phyloP scores from a whole-genome alignment of 2,888 invertebrate genomes.

The Mimumesa dahlbomi region DNA sequence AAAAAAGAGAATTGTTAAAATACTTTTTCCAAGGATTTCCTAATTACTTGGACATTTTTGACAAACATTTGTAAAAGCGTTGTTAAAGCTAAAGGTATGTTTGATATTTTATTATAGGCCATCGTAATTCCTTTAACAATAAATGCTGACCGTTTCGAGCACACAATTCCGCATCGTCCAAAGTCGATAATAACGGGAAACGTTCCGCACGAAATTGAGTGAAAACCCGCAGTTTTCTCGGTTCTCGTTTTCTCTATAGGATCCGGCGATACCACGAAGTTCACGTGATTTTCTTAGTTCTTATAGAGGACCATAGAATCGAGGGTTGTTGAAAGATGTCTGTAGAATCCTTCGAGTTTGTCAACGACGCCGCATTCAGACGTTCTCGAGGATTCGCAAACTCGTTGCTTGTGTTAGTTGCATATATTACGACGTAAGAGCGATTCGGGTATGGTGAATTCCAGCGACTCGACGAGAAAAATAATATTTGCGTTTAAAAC shows the following conservation, averaged over 20 bases:
- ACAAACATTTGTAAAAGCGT: too few species aligned
- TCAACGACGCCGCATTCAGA: not conserved
- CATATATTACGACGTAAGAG: not conserved
- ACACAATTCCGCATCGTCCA: too few species aligned
- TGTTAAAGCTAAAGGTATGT: too few species aligned
- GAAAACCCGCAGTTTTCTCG: not conserved
- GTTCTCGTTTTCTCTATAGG: not conserved
- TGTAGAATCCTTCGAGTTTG: not conserved
- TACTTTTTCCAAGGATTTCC: too few species aligned
- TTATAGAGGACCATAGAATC: conserved; percentile 1
- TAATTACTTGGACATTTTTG: too few species aligned
- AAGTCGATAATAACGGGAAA: too few species aligned
- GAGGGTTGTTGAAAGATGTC: conserved; percentile 3
- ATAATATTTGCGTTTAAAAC: not conserved
- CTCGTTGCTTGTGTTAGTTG: not conserved
- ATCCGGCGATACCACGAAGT: not conserved
- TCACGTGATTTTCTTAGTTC: not conserved
- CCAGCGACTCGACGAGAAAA: not conserved
- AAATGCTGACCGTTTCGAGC: too few species aligned
- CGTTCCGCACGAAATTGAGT: too few species aligned
- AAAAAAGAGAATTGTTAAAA: too few species aligned
- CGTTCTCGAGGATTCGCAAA: not conserved
- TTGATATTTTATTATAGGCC: too few species aligned
- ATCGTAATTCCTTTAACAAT: too few species aligned
- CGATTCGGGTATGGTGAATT: not conserved